phyloP scores from a whole-genome alignment of 2,888 invertebrate species.

The Disparrhopalites patrizii region DNA sequence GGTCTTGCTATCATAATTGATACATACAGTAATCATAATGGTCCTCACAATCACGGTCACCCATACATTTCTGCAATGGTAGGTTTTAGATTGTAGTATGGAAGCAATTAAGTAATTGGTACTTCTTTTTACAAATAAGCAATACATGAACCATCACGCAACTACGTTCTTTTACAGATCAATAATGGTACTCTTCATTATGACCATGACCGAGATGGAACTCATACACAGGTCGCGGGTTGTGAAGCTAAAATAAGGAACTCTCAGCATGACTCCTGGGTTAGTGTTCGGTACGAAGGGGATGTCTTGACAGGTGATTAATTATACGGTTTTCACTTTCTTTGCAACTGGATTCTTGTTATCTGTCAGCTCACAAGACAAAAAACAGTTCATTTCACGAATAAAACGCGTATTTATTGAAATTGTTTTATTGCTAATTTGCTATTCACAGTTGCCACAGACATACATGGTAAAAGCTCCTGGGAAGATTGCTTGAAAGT shows the following conservation, averaged over 20 bases:
- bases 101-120: no score
- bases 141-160: no score
- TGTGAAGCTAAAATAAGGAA: conserved; percentile 96
- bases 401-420: no score
- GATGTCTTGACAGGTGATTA: conserved; percentile 85
- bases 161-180: no score
- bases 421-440: conserved; percentile 11
- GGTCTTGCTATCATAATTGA: conserved; percentile 90
- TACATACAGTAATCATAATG: conserved; percentile 99
- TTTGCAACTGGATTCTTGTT: no score
- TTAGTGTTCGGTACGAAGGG: conserved; percentile 86
- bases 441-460: conserved; percentile 72
- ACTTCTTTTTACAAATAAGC: no score
- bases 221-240: conserved; percentile 93
- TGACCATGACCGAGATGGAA: conserved; percentile 98
- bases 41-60: conserved; percentile 96
- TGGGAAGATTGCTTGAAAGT: conserved; percentile 94
- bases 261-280: conserved; percentile 78
- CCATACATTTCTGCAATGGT: conserved; percentile 96
- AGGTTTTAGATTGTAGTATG: no score
- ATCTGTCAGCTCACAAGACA: no score
- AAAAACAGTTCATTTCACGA: no score
- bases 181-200: conserved; percentile 93
- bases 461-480: conserved; percentile 82
- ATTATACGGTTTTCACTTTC: no score